A percentile compares a stretch with the other conserved stretches of the same genome.
These are phyloP conservation scores for Sardina pilchardus DNA, from an alignment of 2,113 vertebrate genomes.

Conservation along the genomic window DNA sequence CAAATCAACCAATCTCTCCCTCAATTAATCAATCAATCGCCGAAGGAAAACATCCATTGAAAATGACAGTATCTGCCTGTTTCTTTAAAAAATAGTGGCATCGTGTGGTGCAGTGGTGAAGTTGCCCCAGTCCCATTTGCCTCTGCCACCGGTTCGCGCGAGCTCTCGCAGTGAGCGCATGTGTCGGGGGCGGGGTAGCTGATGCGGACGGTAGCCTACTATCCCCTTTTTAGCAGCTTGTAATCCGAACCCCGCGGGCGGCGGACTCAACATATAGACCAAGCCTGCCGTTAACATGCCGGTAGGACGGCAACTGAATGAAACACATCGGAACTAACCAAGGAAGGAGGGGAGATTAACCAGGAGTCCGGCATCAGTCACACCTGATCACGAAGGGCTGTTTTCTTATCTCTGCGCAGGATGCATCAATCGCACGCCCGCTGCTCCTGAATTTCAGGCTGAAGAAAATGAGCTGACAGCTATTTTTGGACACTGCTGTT, in stretches of 20 bases:
- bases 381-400: conserved; percentile 47
- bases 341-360: neutral
- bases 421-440: conserved; percentile 17
- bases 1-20: too few relatives aligned
- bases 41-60: too few relatives aligned
- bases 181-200: conserved; percentile 26
- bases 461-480: conserved; percentile 40
- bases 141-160: neutral
- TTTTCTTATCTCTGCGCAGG: conserved; percentile 1
- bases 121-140: neutral
- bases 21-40: too few relatives aligned
- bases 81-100: neutral
- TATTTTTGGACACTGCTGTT: conserved; percentile 5
- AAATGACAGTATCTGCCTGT: too few relatives aligned
- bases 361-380: conserved; percentile 43
- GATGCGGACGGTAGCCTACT: conserved; percentile 35
- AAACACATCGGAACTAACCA: conserved; percentile 1
- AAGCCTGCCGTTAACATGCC: conserved; percentile 44
- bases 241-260: conserved; percentile 63
- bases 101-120: neutral
- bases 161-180: neutral
- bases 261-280: conserved; percentile 48
- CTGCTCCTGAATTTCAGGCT: neutral
- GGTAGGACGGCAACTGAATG: conserved; percentile 36
- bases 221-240: conserved; percentile 63